These are phyloP conservation scores for Petrolisthes manimaculis DNA, from an alignment of 2,888 invertebrate genomes.

Conservation along the genomic window DNA sequence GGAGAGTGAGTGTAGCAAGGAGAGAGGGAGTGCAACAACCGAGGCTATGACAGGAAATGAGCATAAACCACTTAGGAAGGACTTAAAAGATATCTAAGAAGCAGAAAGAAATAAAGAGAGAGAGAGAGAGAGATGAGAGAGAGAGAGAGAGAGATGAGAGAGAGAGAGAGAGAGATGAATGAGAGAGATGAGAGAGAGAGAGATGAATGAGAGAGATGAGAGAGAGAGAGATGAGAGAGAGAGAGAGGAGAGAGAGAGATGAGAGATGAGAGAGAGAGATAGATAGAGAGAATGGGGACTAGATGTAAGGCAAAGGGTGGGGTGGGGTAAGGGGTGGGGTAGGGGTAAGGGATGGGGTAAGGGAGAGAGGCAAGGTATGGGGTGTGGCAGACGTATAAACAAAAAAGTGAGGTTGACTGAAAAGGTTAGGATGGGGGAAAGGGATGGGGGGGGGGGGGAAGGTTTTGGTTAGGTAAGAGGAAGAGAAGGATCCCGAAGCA, in stretches of 20 bases:
- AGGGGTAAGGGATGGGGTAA: conserved; percentile 1
- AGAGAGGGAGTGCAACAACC: not conserved
- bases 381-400: not conserved
- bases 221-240: not conserved
- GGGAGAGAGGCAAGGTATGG: not conserved
- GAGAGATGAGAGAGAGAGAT: not conserved
- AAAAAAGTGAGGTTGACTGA: not conserved
- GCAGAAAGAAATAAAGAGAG: too few species aligned
- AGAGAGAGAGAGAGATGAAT: too few species aligned
- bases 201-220: too few species aligned
- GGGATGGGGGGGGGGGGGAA: not conserved
- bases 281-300: not conserved
- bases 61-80: not conserved
- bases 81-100: too few species aligned
- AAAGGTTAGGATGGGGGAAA: not conserved
- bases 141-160: too few species aligned
- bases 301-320: not conserved
- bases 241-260: not conserved
- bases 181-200: not conserved
- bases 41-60: too few species aligned
- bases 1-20: not conserved
- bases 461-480: not conserved
- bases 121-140: too few species aligned
- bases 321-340: not conserved
- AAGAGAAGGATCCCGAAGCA: not conserved